These are phyloP conservation scores for Leptodirus hochenwartii DNA, from an alignment of 2,888 invertebrate genomes.

Conservation along the genomic window DNA sequence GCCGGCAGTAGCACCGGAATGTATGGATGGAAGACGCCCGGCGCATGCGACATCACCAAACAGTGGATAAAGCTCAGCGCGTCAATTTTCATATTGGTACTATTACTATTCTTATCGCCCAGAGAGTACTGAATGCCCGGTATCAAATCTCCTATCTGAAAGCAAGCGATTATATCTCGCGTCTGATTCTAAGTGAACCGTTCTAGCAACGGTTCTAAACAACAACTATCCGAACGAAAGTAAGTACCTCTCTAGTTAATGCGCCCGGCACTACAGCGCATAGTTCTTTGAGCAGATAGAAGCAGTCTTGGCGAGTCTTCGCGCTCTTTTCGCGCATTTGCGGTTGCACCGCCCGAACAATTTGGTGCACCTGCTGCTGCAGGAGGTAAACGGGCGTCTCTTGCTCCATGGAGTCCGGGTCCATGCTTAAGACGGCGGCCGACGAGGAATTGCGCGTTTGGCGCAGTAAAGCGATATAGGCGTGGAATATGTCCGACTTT, in stretches of 20 bases:
- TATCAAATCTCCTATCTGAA: conserved; percentile 54
- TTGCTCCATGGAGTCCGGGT: conserved; percentile 54
- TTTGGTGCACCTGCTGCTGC: conserved; percentile 45
- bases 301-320: conserved; percentile 81
- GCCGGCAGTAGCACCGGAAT: conserved; percentile 64
- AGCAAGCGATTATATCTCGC: conserved; percentile 2
- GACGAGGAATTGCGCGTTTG: conserved; percentile 65
- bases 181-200: neutral
- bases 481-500: conserved; percentile 93
- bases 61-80: conserved; percentile 83
- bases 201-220: conserved; percentile 2
- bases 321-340: conserved; percentile 73
- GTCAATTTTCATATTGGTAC: conserved; percentile 96
- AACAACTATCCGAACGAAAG: no score
- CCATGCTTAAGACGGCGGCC: conserved; percentile 40
- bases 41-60: conserved; percentile 60
- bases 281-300: conserved; percentile 78
- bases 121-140: conserved; percentile 81
- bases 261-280: conserved; percentile 80
- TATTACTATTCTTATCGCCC: conserved; percentile 81
- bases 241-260: conserved; percentile 50
- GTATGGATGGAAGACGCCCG: conserved; percentile 63
- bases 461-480: conserved; percentile 80
- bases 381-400: conserved; percentile 46
- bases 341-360: conserved; percentile 79